Conservation (phyloP, 2,113 vertebrate species). For the Crotalus tigris region DNA sequence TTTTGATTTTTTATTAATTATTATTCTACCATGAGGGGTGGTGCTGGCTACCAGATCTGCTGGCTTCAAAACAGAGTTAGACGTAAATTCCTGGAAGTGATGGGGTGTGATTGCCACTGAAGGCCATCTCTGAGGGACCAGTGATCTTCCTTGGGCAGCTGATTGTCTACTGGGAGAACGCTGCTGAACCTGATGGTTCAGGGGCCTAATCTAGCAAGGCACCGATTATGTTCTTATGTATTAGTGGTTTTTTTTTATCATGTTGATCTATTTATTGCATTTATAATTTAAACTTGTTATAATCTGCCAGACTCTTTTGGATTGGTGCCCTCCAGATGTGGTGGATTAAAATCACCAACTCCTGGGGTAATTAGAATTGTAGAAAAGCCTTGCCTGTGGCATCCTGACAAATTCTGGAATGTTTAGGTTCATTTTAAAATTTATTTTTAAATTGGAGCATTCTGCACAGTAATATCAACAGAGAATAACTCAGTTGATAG, state of each 20-base stretch:
- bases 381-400: neutral
- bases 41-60: neutral
- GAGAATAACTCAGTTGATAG: neutral
- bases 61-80: neutral
- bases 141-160: neutral
- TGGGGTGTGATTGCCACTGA: neutral
- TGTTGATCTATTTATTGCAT: neutral
- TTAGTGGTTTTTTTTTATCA: neutral
- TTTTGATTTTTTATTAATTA: neutral
- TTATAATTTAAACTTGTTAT: neutral
- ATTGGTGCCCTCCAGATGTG: neutral
- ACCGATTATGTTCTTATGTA: neutral
- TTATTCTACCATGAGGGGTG: neutral
- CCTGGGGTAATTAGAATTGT: neutral
- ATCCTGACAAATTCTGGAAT: neutral
- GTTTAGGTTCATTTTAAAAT: neutral
- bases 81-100: neutral
- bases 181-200: neutral
- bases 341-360: neutral
- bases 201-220: neutral
- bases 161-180: neutral
- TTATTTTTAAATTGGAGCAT: neutral
- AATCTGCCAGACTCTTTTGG: neutral
- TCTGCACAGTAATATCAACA: neutral
- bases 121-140: neutral